Base-by-base conservation (phyloP, 1,140 invertebrate species). In the Pantala flavescens region DNA sequence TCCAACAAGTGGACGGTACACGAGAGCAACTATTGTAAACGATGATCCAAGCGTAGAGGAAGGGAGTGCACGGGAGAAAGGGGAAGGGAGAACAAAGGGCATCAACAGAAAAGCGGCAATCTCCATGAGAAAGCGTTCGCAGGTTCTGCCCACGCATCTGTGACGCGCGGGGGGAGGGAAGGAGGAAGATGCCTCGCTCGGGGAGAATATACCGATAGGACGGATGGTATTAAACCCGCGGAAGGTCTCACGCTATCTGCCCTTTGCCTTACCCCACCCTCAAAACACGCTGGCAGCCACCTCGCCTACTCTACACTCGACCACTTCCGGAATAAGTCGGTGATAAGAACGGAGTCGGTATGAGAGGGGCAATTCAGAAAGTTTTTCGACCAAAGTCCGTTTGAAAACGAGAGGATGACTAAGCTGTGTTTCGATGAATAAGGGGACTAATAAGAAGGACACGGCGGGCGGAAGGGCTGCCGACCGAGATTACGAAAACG, bases 21-120 rank as follows among this genome's bases (percentile, higher is more conserved):
- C 28, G 28, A 36, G 28, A 36, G 28, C 28, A 36, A 36, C 28
- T 36, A 36, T 36, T 36, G 28, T 36, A 36, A 36, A 36, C 28
- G 28, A 36, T 36, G 28, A 36, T 36, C 28, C 28, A 36, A 36
- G 9, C 28, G 28, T 36, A 36, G 28, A 36, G 28, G 28, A 36
- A 36, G 28, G 28, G 28, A 36, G 28, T 36, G 28, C 49, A 16
- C 49, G n/a, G 49, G 12, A 21, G 49, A 63, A 12, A 63, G 49
- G 49, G 28, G 28, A 36, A 36, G 28, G 28, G 28, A 36, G 28
- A 36, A 36, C 28, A 36, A 36, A 36, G 28, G 28, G 28, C 28
- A 36, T 36, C 28, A 63, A 63, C 49, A 63, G 49, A 63, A 63
- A 63, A 63, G 49, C 49, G 49, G n/a, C 49, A 63, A 63, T 63